A percentile compares a stretch with the other conserved stretches of the same genome.
Evolutionary conservation across 2,888 invertebrate genomes (phyloP).

Genomic region (Netelia virgata): DNA sequence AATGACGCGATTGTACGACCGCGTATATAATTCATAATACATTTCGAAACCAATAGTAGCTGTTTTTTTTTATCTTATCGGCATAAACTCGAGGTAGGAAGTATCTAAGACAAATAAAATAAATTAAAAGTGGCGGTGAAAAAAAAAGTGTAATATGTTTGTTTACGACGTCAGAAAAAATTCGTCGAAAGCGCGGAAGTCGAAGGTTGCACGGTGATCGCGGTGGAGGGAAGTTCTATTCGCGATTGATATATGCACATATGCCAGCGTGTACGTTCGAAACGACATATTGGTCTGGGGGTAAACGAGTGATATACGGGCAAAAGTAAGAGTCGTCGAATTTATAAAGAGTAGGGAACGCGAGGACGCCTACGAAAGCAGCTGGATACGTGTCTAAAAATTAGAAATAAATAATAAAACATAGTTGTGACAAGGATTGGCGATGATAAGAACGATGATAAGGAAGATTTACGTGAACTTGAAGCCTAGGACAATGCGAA

Average conservation of each 20-base stretch:
- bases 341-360: conserved; percentile 7
- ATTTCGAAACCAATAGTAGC: neutral
- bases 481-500: too few relatives aligned
- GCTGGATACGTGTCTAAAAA: too few relatives aligned
- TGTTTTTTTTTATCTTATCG: neutral
- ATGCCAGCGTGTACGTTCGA: neutral
- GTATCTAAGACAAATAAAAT: neutral
- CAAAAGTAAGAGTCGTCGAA: conserved; percentile 12
- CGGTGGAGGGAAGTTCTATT: conserved; percentile 51
- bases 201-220: conserved; percentile 16
- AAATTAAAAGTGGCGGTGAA: neutral
- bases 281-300: neutral
- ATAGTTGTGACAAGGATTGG: too few relatives aligned
- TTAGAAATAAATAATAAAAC: neutral
- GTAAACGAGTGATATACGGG: conserved; percentile 8
- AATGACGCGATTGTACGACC: too few relatives aligned
- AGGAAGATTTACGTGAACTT: too few relatives aligned
- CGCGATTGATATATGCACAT: conserved; percentile 35
- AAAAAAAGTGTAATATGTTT: conserved; percentile 19
- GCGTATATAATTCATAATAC: too few relatives aligned
- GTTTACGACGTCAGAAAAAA: conserved; percentile 40
- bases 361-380: neutral
- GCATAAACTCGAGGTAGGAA: neutral
- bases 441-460: too few relatives aligned
- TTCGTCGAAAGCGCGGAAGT: conserved; percentile 44